Conservation (phyloP, 1,140 invertebrate genomes). For the Eumaeus atala region DNA sequence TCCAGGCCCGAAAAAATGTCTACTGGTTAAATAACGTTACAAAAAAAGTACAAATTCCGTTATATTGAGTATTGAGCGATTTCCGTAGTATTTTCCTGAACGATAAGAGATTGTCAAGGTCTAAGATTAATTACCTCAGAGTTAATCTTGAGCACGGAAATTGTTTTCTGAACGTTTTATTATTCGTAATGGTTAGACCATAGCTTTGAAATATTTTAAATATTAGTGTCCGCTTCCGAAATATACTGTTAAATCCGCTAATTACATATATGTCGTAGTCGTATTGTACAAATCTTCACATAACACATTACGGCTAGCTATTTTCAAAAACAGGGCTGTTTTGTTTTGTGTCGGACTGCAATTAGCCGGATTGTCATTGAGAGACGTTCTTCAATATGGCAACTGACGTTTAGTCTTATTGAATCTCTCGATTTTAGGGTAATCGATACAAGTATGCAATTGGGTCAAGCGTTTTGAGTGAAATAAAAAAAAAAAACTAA, state of each 20-base stretch:
- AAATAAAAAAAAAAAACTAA: too few relatives aligned
- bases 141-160: conserved; percentile 36
- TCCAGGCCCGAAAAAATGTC: neutral
- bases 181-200: neutral
- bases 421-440: too few relatives aligned
- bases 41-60: conserved; percentile 19
- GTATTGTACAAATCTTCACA: too few relatives aligned
- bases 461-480: too few relatives aligned
- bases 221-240: conserved; percentile 1
- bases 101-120: conserved; percentile 52
- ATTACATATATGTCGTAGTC: too few relatives aligned
- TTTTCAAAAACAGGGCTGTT: too few relatives aligned
- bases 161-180: conserved; percentile 12
- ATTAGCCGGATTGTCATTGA: too few relatives aligned
- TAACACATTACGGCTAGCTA: too few relatives aligned
- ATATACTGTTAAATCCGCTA: neutral
- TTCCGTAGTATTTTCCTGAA: conserved; percentile 46
- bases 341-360: too few relatives aligned
- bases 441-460: too few relatives aligned
- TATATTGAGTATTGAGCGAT: conserved; percentile 33
- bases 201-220: conserved; percentile 2
- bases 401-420: too few relatives aligned
- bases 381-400: too few relatives aligned
- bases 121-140: conserved; percentile 40
- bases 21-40: neutral